Percentiles rank a stretch among this genome's conserved stretches.
phyloP scores from a whole-genome alignment of 2,797 vertebrate species.

The Potorous gilbertii region DNA sequence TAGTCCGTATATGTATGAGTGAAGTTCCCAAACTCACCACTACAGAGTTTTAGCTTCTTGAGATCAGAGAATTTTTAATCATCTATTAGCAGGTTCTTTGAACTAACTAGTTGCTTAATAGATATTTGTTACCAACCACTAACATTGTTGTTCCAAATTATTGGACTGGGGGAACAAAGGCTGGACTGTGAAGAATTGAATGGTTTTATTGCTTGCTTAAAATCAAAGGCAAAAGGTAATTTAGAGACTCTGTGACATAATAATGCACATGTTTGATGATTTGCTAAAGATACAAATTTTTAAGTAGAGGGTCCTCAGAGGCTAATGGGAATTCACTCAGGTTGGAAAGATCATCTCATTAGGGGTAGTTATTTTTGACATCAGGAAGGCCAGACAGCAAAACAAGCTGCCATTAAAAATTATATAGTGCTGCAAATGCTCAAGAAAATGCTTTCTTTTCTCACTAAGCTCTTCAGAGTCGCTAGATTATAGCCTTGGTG shows the following conservation, averaged over 20 bases:
- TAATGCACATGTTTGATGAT: neutral
- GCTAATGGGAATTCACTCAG: slow-evolving; percentile 20
- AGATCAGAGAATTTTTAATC: neutral
- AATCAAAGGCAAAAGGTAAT: neutral
- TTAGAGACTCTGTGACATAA: neutral
- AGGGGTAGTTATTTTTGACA: slow-evolving; percentile 1
- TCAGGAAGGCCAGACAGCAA: slow-evolving; percentile 17
- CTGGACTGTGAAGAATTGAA: neutral
- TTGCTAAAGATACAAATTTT: slow-evolving; percentile 24
- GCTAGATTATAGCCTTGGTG: slow-evolving; percentile 39
- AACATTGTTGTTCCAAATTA: neutral
- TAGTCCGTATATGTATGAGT: neutral
- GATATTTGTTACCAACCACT: neutral
- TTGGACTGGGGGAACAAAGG: neutral
- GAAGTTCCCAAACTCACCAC: neutral
- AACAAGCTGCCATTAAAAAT: slow-evolving; percentile 43
- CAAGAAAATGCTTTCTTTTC: slow-evolving; percentile 50
- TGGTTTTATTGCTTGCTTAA: slow-evolving; percentile 24
- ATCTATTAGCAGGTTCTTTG: neutral
- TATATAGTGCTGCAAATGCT: slow-evolving; percentile 23
- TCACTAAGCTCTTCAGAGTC: slow-evolving; percentile 41
- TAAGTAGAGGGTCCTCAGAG: neutral
- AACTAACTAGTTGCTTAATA: neutral
- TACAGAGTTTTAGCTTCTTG: neutral
- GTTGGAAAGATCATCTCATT: slow-evolving; percentile 20